These are phyloP conservation scores for Sycobia sp. DNA, from an alignment of 1,140 invertebrate species.

Conservation along the genomic window DNA sequence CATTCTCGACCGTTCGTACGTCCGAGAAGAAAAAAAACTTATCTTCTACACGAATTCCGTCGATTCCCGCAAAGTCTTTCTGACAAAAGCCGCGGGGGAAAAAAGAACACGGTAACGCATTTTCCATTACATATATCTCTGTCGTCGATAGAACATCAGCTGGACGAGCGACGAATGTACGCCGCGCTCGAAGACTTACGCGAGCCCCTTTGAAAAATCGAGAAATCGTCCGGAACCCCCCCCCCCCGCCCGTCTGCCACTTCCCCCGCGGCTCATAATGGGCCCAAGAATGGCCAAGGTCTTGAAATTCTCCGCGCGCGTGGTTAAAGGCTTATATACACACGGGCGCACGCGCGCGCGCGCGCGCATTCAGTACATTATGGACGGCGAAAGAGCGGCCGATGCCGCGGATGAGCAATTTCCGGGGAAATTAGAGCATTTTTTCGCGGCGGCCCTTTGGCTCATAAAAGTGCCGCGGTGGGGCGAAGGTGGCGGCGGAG, in stretches of 20 bases:
- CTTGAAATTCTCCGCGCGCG: slow-evolving; percentile 16
- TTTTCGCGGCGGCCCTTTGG: slow-evolving; percentile 9
- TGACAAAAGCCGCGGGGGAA: too few relatives aligned
- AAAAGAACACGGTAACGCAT: too few relatives aligned
- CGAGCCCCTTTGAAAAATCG: slow-evolving; percentile 13
- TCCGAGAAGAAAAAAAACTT: too few relatives aligned
- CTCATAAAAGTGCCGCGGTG: background rate
- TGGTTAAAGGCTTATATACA: background rate
- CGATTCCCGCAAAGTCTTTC: too few relatives aligned
- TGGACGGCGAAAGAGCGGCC: too few relatives aligned
- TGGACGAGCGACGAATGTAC: background rate
- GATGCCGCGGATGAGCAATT: slow-evolving; percentile 11
- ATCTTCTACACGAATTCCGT: too few relatives aligned
- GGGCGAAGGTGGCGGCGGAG: background rate
- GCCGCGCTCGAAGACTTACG: background rate
- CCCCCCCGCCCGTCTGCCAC: too few relatives aligned
- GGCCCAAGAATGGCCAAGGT: background rate
- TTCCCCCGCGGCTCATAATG: too few relatives aligned
- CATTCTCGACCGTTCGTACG: too few relatives aligned
- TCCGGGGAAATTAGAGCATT: slow-evolving; percentile 33
- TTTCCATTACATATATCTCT: too few relatives aligned
- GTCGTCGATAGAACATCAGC: too few relatives aligned
- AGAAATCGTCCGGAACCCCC: background rate
- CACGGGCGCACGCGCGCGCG: background rate
- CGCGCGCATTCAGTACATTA: background rate